A percentile compares a stretch with the other conserved stretches of the same genome.
Evolutionary conservation across 1,140 invertebrate species (phyloP).

Genomic region (Ceratina australensis): DNA sequence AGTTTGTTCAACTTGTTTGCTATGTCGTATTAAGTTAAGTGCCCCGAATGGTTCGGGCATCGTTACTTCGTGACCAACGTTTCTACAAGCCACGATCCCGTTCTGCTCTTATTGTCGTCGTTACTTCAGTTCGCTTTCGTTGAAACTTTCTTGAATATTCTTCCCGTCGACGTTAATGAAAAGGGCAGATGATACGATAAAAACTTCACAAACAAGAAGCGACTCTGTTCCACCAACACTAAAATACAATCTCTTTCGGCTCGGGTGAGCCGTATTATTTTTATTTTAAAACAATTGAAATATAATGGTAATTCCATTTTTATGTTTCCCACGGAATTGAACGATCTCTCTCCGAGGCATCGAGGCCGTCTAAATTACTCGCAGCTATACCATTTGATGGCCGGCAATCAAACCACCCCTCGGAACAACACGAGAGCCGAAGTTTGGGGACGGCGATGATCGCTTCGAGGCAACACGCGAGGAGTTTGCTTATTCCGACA

Average conservation of each 20-base stretch:
- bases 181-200: background rate
- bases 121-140: background rate
- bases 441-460: background rate
- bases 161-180: background rate
- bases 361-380: background rate
- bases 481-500: conserved; percentile 8
- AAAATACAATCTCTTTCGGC: too few species aligned
- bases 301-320: too few species aligned
- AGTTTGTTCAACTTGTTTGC: conserved; percentile 7
- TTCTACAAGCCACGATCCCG: background rate
- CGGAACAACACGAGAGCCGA: background rate
- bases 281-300: too few species aligned
- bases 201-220: background rate
- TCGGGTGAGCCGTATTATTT: too few species aligned
- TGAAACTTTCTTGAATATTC: background rate
- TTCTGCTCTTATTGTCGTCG: background rate
- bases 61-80: background rate
- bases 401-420: background rate
- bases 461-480: background rate
- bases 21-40: conserved; percentile 5
- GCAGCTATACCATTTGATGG: background rate
- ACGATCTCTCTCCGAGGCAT: too few species aligned
- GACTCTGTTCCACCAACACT: background rate
- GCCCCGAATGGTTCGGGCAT: background rate
- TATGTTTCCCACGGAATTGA: too few species aligned